Percentiles rank a stretch among this genome's conserved stretches.
These are phyloP conservation scores for Rhabdomys pumilio DNA, from an alignment of 2,797 vertebrate genomes.

Conservation along the genomic window DNA sequence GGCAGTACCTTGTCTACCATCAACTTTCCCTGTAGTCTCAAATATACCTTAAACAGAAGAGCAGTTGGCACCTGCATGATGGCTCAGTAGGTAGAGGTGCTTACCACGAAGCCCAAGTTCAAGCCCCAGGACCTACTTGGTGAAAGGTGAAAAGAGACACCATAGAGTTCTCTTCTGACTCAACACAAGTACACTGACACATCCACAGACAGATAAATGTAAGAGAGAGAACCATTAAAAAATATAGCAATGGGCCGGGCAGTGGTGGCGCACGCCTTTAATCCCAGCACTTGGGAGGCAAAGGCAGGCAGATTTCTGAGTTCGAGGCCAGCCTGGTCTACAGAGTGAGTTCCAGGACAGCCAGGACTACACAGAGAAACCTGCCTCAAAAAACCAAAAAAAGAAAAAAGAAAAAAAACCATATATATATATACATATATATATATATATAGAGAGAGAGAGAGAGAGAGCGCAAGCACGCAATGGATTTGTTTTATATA, in stretches of 20 bases:
- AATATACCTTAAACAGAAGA: background rate
- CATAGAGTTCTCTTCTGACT: background rate
- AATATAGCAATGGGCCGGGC: background rate
- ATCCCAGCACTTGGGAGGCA: too few relatives aligned
- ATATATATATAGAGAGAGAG: too few relatives aligned
- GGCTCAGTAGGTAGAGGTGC: background rate
- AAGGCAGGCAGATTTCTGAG: too few relatives aligned
- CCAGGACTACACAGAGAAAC: too few relatives aligned
- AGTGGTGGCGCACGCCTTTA: too few relatives aligned
- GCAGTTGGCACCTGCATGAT: background rate
- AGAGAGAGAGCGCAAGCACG: too few relatives aligned
- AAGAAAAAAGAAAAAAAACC: too few relatives aligned
- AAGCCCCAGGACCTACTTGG: background rate
- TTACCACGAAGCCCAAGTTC: background rate
- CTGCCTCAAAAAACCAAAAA: too few relatives aligned
- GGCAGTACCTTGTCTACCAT: background rate
- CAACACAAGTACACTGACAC: background rate
- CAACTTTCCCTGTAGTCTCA: background rate
- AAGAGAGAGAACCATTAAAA: background rate
- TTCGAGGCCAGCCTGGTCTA: too few relatives aligned
- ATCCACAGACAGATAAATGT: background rate
- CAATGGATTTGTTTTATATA: constrained; percentile 35
- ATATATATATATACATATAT: too few relatives aligned
- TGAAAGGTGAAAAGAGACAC: background rate
- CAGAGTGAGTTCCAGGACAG: too few relatives aligned